These are phyloP conservation scores for Anagrus nilaparvatae DNA, from an alignment of 1,140 invertebrate genomes.

Conservation along the genomic window DNA sequence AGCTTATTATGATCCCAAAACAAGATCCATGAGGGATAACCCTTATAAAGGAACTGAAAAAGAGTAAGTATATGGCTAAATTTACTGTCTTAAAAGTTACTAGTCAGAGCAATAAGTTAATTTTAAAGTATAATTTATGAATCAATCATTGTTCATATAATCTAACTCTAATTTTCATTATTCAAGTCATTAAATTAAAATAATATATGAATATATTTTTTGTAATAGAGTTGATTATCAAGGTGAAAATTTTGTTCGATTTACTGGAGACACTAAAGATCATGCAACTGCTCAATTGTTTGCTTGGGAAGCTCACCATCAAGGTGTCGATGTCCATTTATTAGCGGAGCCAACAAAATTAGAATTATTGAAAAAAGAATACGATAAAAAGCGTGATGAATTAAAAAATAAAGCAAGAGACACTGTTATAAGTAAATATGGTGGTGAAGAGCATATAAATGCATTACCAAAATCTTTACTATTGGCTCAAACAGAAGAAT, in stretches of 20 bases:
- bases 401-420: slow-evolving; percentile 63
- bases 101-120: background rate
- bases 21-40: slow-evolving; percentile 96
- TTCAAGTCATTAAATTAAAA: background rate
- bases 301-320: slow-evolving; percentile 94
- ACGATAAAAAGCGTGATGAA: slow-evolving; percentile 78
- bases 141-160: slow-evolving; percentile 7
- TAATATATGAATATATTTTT: slow-evolving; percentile 14
- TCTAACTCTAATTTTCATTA: slow-evolving; percentile 4
- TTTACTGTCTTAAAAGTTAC: background rate
- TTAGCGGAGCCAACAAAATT: slow-evolving; percentile 96
- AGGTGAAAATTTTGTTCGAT: slow-evolving; percentile 94
- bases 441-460: slow-evolving; percentile 85
- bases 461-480: slow-evolving; percentile 76
- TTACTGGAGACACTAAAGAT: slow-evolving; percentile 83
- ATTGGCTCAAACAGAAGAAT: slow-evolving; percentile 91
- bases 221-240: slow-evolving; percentile 66
- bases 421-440: slow-evolving; percentile 76
- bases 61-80: slow-evolving; percentile 48
- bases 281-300: slow-evolving; percentile 91
- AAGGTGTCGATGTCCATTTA: slow-evolving; percentile 91
- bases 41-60: slow-evolving; percentile 64
- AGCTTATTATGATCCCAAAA: slow-evolving; percentile 98
- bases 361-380: slow-evolving; percentile 84
- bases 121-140: background rate